Base-by-base conservation (phyloP, 1,140 invertebrate species). In the Sitobion miscanthi region DNA sequence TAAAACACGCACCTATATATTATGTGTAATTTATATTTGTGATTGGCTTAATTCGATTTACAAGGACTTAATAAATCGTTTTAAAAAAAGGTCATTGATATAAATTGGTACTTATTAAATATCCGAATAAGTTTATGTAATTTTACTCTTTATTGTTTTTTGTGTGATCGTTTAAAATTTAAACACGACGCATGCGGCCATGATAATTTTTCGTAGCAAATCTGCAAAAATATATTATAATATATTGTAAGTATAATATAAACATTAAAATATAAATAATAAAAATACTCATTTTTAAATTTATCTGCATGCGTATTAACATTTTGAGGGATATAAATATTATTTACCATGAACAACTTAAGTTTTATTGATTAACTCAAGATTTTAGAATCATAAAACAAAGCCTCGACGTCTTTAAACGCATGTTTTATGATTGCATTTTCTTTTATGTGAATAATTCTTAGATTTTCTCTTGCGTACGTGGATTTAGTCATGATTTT, bases 41-140 rank as follows among this genome's bases (percentile, higher is more conserved):
- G 86, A 87, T 87, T 49, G 86, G 47, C 86, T 87, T 87, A 52
- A 87, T 87, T 87, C 47, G 47, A 87, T 87, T 87, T 87, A 52
- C 47, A 87, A 87, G 47, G 47, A 87, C 86, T n/a, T 17, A 87
- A 49, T 49, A 87, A 87, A 52, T 87, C 21, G 30, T 52, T 49
- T 11, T 7, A 21, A 87, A 87, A 85, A 87, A 87, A 87, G 47
- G 86, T 49, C 47, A 87, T 49, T 7, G n/a, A 52, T 87, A 49
- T 87, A 87, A 87, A 87, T 87, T 87, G 86, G 38, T 87, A 21
- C 86, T 87, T 35, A 49, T 87, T 49, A n/a, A 87, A 87, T 42
- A 42, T 45, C 45, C 23, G 11, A 85, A 85, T 25, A 83, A 38
- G 77, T 83, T 8, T 83, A 38, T 47, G 47, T 85, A 14, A 85